These are phyloP conservation scores for Xiphophorus couchianus DNA, from an alignment of 2,113 vertebrate genomes.

Conservation along the genomic window DNA sequence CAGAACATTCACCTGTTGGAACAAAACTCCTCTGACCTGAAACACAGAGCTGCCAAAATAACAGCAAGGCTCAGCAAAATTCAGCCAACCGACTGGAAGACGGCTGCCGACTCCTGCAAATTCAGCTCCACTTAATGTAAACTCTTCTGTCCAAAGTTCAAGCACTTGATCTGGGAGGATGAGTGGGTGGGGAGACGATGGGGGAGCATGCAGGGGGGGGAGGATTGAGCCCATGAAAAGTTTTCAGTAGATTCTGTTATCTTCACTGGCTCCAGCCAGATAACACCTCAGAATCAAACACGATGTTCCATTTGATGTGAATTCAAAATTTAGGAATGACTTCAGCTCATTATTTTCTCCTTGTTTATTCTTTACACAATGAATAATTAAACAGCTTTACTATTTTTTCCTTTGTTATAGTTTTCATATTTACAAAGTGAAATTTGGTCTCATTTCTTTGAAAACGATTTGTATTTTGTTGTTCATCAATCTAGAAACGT, in stretches of 20 bases:
- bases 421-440: neutral
- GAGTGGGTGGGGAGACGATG: conserved; percentile 22
- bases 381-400: neutral
- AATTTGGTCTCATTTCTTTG: no score
- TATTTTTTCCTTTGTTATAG: conserved; percentile 2
- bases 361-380: neutral
- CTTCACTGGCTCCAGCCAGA: neutral
- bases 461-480: no score
- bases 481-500: neutral
- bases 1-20: conserved; percentile 31
- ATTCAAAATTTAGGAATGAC: neutral
- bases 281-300: neutral
- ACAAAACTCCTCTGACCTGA: conserved; percentile 12
- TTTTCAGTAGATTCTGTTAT: neutral
- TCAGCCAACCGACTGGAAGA: conserved; percentile 28
- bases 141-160: conserved; percentile 61
- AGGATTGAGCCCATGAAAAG: neutral
- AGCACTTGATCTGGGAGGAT: conserved; percentile 5
- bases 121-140: conserved; percentile 29
- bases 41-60: conserved; percentile 4
- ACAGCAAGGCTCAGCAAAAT: conserved; percentile 9
- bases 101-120: conserved; percentile 1
- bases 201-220: conserved; percentile 1
- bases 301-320: neutral
- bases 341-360: neutral